phyloP scores from a whole-genome alignment of 2,797 vertebrate species.

The Harpagifer antarcticus region DNA sequence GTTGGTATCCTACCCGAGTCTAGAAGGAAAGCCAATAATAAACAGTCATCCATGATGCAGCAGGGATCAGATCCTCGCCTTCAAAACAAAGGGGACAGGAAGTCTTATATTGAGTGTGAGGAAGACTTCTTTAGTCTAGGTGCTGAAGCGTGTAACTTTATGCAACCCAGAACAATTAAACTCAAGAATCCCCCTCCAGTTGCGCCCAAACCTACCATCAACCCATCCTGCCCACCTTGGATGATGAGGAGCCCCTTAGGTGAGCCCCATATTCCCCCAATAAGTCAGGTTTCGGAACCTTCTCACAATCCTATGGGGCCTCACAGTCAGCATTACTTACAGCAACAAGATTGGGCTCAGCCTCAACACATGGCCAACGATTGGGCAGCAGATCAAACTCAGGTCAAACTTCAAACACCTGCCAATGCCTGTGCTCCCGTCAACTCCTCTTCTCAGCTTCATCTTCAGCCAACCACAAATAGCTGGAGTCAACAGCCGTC shows the following conservation, averaged over 20 bases:
- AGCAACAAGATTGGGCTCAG: constrained; percentile 69
- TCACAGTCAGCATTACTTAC: constrained; percentile 65
- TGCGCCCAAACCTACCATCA: constrained; percentile 92
- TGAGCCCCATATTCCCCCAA: constrained; percentile 76
- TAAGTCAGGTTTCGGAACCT: constrained; percentile 74
- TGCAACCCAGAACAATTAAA: constrained; percentile 91
- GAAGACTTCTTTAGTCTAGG: constrained; percentile 98
- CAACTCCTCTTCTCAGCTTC: constrained; percentile 70
- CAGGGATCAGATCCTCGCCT: constrained; percentile 83
- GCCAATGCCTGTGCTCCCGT: constrained; percentile 62
- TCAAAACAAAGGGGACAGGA: constrained; percentile 88
- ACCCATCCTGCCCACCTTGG: constrained; percentile 90
- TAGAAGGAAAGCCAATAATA: constrained; percentile 87
- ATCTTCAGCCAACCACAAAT: constrained; percentile 71
- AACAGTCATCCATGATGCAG: constrained; percentile 84
- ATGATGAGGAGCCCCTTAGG: constrained; percentile 79
- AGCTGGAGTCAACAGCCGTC: constrained; percentile 77
- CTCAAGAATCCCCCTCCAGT: constrained; percentile 96
- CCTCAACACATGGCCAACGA: constrained; percentile 70
- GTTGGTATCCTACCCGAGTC: constrained; percentile 92
- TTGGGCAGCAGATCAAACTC: constrained; percentile 73
- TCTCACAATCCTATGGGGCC: constrained; percentile 49
- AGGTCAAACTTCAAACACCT: constrained; percentile 69
- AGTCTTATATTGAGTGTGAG: constrained; percentile 91
- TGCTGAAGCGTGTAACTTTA: constrained; percentile 98